Evolutionary conservation across 2,888 invertebrate species (phyloP).

Genomic region (Cryptophagus acutangulus): DNA sequence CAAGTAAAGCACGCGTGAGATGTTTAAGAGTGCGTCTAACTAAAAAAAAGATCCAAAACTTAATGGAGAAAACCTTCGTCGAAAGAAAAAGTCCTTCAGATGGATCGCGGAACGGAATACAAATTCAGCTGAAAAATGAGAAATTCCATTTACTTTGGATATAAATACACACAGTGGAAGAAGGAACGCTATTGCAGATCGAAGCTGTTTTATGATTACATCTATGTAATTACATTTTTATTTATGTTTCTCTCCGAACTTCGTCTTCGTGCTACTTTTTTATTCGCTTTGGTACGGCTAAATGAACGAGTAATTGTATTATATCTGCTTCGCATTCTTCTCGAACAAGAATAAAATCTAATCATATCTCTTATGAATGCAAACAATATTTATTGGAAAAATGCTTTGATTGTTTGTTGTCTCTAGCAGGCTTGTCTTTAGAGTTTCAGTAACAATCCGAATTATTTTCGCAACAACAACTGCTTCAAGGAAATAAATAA

Average conservation of each 20-base stretch:
- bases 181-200: constrained; percentile 21
- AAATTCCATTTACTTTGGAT: no score
- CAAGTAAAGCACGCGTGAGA: constrained; percentile 39
- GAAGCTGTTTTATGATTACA: constrained; percentile 39
- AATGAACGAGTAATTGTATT: constrained; percentile 24
- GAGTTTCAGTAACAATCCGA: no score
- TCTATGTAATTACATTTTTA: constrained; percentile 41
- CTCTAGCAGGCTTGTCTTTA: no score
- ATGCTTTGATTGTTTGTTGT: no score
- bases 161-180: no score
- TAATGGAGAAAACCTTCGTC: constrained; percentile 38
- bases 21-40: constrained; percentile 37
- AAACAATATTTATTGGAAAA: no score
- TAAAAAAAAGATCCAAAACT: constrained; percentile 24
- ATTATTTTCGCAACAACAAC: no score
- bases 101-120: constrained; percentile 38
- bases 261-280: constrained; percentile 17
- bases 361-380: neutral
- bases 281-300: constrained; percentile 17
- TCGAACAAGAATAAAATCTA: constrained; percentile 1
- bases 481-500: constrained; percentile 2
- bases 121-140: constrained; percentile 29
- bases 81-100: constrained; percentile 37
- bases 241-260: constrained; percentile 29
- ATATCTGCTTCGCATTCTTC: no score